Conservation (phyloP, 2,888 invertebrate genomes). For the Syritta pipiens region DNA sequence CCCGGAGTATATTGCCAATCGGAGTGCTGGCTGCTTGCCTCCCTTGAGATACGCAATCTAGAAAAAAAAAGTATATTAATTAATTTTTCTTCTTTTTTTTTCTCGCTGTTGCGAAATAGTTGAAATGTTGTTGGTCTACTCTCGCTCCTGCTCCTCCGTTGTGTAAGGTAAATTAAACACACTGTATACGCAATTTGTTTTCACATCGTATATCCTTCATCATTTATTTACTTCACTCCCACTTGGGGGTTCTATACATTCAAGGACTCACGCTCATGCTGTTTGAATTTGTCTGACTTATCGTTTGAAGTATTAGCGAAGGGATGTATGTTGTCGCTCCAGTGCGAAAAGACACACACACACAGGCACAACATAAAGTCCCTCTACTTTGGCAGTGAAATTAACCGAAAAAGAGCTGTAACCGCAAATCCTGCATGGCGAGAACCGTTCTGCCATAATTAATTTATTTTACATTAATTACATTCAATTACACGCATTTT, state of each 20-base stretch:
- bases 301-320: constrained; percentile 12
- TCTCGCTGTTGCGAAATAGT: constrained; percentile 14
- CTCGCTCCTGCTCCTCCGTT: constrained; percentile 11
- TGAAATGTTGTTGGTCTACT: constrained; percentile 3
- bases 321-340: background rate
- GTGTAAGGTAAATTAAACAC: constrained; percentile 27
- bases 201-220: constrained; percentile 36
- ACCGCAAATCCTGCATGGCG: background rate
- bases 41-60: background rate
- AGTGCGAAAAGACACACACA: background rate
- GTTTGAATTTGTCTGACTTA: constrained; percentile 41
- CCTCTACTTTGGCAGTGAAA: background rate
- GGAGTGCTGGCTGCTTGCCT: no score
- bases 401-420: constrained; percentile 19
- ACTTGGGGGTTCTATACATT: constrained; percentile 6
- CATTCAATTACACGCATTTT: constrained; percentile 23
- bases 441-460: background rate
- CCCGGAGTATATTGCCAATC: background rate
- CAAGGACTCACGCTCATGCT: constrained; percentile 31
- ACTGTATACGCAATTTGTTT: constrained; percentile 38
- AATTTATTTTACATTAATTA: constrained; percentile 33
- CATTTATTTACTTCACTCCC: constrained; percentile 33
- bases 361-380: background rate
- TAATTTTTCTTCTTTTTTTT: no score
- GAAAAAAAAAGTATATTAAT: background rate